Percentiles rank a stretch among this genome's conserved stretches.
These are phyloP conservation scores for Pegea sp. DNA, from an alignment of 23 tunicate genomes.

Conservation along the genomic window DNA sequence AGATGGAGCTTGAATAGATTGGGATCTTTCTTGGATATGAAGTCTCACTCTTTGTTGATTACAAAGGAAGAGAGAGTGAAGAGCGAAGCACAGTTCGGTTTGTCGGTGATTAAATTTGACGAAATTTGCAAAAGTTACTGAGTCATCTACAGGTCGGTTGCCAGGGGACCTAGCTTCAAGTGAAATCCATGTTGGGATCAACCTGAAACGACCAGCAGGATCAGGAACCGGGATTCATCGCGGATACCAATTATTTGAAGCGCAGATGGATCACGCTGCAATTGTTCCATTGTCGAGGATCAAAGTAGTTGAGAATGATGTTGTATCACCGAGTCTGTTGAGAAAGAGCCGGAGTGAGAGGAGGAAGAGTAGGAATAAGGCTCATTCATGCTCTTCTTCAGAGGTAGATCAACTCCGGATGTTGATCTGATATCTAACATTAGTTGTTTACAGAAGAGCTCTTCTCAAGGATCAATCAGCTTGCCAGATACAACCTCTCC, in stretches of 20 bases:
- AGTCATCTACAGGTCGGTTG: conserved; percentile 22
- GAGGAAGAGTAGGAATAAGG: too few species aligned
- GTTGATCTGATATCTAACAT: too few species aligned
- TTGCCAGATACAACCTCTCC: too few species aligned
- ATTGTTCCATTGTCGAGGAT: conserved; percentile 65
- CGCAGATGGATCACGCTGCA: conserved; percentile 72
- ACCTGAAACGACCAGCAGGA: conserved; percentile 40
- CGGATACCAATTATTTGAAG: conserved; percentile 52
- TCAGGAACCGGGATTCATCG: conserved; percentile 65
- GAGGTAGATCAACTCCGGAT: too few species aligned
- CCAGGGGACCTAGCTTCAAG: conserved; percentile 24
- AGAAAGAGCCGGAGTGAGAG: too few species aligned
- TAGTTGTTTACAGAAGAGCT: too few species aligned
- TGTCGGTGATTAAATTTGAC: conserved; percentile 21
- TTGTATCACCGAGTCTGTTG: conserved; percentile 4
- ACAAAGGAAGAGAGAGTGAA: conserved; percentile 57
- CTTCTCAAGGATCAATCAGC: too few species aligned
- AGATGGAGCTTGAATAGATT: conserved; percentile 18
- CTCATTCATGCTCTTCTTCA: too few species aligned
- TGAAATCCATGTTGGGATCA: conserved; percentile 68
- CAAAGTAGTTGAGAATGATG: too few species aligned
- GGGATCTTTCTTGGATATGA: conserved; percentile 36
- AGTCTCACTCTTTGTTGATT: conserved; percentile 61
- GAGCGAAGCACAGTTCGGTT: conserved; percentile 61
- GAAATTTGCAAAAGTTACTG: background rate